Conservation (phyloP, 2,113 vertebrate species). For the Passer domesticus region DNA sequence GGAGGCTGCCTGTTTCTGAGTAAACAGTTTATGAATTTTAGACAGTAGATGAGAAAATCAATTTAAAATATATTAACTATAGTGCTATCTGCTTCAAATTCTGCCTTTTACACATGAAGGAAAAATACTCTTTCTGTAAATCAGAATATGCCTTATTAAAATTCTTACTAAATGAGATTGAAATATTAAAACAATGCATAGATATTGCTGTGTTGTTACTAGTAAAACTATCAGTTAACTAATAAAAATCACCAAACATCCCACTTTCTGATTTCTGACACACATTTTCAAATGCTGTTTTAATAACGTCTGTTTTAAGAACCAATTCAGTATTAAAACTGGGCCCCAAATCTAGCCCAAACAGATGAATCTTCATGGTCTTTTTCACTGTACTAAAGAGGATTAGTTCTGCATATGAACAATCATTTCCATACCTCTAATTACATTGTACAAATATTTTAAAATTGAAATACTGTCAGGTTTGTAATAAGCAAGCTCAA, state of each 20-base stretch:
- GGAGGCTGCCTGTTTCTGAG: neutral
- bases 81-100: neutral
- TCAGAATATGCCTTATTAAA: neutral
- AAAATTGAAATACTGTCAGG: conserved; percentile 7
- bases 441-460: conserved; percentile 7
- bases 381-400: neutral
- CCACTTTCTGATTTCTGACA: neutral
- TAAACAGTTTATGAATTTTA: conserved; percentile 46
- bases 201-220: neutral
- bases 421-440: neutral
- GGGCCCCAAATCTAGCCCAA: neutral
- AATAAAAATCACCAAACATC: neutral
- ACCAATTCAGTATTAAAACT: neutral
- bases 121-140: neutral
- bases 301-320: neutral
- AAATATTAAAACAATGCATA: neutral
- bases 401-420: neutral
- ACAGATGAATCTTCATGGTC: neutral
- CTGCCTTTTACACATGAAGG: neutral
- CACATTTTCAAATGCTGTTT: neutral
- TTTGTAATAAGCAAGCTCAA: neutral
- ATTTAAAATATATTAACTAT: neutral
- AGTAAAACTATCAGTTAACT: neutral
- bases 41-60: conserved; percentile 2
- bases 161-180: neutral